Evolutionary conservation across 2,113 vertebrate species (phyloP).

Genomic region (Odontophorus gujanensis): DNA sequence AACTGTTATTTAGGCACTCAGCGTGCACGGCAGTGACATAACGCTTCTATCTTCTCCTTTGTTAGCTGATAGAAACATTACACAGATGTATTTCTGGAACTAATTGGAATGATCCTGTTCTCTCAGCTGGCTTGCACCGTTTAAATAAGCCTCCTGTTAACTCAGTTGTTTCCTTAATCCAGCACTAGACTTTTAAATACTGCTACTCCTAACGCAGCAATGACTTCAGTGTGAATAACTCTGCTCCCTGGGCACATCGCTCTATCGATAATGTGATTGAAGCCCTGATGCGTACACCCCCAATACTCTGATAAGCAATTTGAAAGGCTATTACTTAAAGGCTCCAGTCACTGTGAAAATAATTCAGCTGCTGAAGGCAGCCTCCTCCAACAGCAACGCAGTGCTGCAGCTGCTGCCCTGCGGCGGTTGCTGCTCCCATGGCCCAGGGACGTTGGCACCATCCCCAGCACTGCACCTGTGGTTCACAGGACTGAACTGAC

Average conservation of each 20-base stretch:
- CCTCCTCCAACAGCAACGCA: background rate
- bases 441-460: accelerated
- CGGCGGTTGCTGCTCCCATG: accelerated
- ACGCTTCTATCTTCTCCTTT: too few relatives aligned
- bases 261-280: accelerated
- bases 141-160: background rate
- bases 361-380: background rate
- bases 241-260: background rate
- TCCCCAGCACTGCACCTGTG: too few relatives aligned
- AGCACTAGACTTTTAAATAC: background rate
- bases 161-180: background rate
- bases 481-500: background rate
- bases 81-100: background rate
- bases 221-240: accelerated
- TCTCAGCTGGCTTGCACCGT: background rate
- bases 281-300: background rate
- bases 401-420: accelerated
- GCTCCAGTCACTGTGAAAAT: background rate
- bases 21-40: background rate
- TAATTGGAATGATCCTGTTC: background rate
- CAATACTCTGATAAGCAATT: accelerated
- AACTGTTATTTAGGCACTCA: background rate
- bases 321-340: background rate
- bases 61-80: accelerated
- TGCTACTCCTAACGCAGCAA: accelerated